These are phyloP conservation scores for Avahi laniger DNA, from an alignment of 2,797 vertebrate genomes.

Conservation along the genomic window DNA sequence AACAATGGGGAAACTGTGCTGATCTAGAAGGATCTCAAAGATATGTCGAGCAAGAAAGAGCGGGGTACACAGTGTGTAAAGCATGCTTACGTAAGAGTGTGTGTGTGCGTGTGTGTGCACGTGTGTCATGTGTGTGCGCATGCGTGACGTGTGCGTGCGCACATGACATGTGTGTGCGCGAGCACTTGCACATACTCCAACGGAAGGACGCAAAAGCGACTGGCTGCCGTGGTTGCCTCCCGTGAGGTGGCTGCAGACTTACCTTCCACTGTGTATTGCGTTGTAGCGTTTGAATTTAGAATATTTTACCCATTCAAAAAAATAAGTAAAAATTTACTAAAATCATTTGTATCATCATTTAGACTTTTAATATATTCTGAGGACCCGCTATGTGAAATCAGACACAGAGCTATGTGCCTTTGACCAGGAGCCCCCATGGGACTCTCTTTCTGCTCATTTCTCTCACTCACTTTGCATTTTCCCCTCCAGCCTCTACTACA, in stretches of 20 bases:
- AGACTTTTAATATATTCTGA: neutral
- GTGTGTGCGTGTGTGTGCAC: too few relatives aligned
- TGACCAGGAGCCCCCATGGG: neutral
- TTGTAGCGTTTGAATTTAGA: neutral
- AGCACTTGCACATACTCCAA: neutral
- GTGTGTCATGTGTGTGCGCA: too few relatives aligned
- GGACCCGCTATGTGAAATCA: neutral
- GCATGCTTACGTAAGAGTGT: too few relatives aligned
- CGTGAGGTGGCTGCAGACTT: neutral
- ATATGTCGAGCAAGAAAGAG: neutral
- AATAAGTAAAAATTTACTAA: neutral
- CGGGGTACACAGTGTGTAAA: neutral
- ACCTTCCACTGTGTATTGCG: neutral
- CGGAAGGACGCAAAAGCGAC: neutral
- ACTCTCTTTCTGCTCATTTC: neutral
- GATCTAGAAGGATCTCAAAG: neutral
- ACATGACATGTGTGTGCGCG: accelerated
- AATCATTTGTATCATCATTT: neutral
- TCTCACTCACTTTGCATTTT: neutral
- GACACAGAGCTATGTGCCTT: neutral
- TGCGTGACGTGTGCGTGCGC: neutral
- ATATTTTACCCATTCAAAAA: neutral
- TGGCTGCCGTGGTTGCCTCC: neutral
- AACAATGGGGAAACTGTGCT: neutral
- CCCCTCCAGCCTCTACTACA: neutral